Evolutionary conservation across 2,888 invertebrate species (phyloP).

Genomic region (Ephialtes manifestator): DNA sequence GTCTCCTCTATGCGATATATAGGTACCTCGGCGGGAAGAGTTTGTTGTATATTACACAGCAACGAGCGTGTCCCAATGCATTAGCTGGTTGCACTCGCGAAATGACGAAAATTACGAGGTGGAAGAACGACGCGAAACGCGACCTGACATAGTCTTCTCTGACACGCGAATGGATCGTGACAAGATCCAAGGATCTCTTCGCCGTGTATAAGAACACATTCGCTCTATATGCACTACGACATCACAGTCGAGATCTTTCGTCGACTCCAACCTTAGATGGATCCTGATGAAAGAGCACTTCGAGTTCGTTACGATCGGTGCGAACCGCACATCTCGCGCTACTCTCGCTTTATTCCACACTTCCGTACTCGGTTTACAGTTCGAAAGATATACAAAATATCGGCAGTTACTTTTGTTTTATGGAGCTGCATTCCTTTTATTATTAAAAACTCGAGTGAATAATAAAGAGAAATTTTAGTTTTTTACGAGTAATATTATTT

Average conservation of each 20-base stretch:
- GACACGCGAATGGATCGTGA: constrained; percentile 39
- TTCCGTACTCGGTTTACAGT: not conserved
- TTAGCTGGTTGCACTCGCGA: constrained; percentile 17
- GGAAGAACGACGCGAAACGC: not conserved
- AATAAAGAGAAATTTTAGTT: not conserved
- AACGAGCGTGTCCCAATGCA: constrained; percentile 3
- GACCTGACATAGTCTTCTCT: constrained; percentile 13
- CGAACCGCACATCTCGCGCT: constrained; percentile 15
- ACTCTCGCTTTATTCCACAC: not conserved
- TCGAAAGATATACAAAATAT: not conserved
- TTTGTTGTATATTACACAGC: not conserved
- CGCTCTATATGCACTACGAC: not conserved
- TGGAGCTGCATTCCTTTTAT: not conserved
- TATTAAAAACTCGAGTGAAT: not conserved
- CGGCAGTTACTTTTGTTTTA: not conserved
- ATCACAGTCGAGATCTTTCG: constrained; percentile 6
- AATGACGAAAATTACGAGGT: constrained; percentile 23
- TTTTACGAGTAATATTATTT: no score
- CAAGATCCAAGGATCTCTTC: constrained; percentile 47
- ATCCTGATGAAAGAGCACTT: constrained; percentile 19
- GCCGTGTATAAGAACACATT: not conserved
- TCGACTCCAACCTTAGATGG: constrained; percentile 1
- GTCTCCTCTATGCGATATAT: not conserved
- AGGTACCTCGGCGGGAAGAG: not conserved
- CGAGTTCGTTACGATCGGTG: constrained; percentile 12